phyloP scores from a whole-genome alignment of 2,888 invertebrate species.

The Thumatha senex region DNA sequence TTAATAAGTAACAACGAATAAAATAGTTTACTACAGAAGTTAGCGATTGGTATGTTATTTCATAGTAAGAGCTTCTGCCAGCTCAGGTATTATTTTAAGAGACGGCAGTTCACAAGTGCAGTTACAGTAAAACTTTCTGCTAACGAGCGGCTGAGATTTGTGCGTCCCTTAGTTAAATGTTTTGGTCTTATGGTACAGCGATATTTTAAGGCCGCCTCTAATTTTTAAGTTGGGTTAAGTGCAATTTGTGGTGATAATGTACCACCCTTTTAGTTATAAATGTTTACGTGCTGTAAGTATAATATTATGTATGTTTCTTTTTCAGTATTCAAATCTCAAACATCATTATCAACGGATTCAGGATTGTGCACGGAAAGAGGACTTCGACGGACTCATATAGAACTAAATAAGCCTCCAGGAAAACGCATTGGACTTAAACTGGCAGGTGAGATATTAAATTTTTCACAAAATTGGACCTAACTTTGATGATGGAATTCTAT shows the following conservation, averaged over 20 bases:
- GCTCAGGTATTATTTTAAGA: conserved; percentile 49
- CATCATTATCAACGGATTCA: conserved; percentile 77
- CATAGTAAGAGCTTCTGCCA: conserved; percentile 11
- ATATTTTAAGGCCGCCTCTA: conserved; percentile 3
- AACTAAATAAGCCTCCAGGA: conserved; percentile 79
- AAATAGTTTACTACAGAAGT: not conserved
- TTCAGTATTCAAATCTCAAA: conserved; percentile 79
- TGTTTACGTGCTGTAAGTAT: too few relatives aligned
- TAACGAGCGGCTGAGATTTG: conserved; percentile 61
- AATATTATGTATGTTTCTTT: conserved; percentile 28
- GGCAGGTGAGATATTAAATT: conserved; percentile 68
- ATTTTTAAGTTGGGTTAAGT: not conserved
- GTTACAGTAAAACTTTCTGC: conserved; percentile 61
- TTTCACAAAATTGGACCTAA: not conserved
- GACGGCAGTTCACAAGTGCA: conserved; percentile 60
- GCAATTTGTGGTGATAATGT: not conserved
- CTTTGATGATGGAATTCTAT: too few relatives aligned
- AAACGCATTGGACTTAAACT: conserved; percentile 84
- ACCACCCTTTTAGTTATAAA: too few relatives aligned
- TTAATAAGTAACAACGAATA: too few relatives aligned
- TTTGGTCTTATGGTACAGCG: conserved; percentile 25
- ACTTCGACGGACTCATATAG: conserved; percentile 74
- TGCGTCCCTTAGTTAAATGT: conserved; percentile 50
- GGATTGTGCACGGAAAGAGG: conserved; percentile 78
- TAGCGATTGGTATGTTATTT: not conserved